Base-by-base conservation (phyloP, 1,140 invertebrate species). In the Bombus consobrinus region DNA sequence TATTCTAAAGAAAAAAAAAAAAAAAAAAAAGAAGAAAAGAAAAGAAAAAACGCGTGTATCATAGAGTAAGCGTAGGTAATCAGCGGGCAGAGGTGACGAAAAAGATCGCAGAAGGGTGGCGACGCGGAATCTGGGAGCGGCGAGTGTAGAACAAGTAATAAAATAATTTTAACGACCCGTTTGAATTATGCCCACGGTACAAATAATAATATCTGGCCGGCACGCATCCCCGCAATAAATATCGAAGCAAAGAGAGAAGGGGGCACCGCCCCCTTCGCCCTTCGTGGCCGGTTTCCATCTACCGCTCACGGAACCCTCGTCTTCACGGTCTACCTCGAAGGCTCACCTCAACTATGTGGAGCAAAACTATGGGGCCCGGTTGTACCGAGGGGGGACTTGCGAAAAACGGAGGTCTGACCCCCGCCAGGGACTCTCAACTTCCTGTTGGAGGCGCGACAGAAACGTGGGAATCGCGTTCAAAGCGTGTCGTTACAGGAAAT, bases 181-280 rank as follows among this genome's bases (percentile, higher is more conserved):
- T 93, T 94, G 93, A 95, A 94, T 95, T 94, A 95, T 95, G 92
- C 92, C 93, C 92, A 92, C 92, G 93, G 93, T 94, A 93, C 93
- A 94, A 94, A 94, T 94, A 93, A 92, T 93, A 95, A 94, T 94
- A 94, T 94, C 93, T 94, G 91, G 85, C 89, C 83, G 90, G 93
- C 92, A 95, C 92, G 92, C 92, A 94, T 92, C 91, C 93, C 92
- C 86, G 92, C 93, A 93, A 95, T 95, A 94, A 94, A 95, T 94
- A 94, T 90, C 93, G 91, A 80, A 86, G 66, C 75, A 5, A 15
- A 10, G 73, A 62, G 72, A 53, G 59, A 62, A 47, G 68, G 47
- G 87, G 85, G 87, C 57, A 81, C 86, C 73, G 74, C 79, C 68
- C 78, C 57, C 83, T 85, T 72, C 18, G 39, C 85, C 62, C 87